These are phyloP conservation scores for Ailurus styani DNA, from an alignment of 2,113 vertebrate species.

Conservation along the genomic window DNA sequence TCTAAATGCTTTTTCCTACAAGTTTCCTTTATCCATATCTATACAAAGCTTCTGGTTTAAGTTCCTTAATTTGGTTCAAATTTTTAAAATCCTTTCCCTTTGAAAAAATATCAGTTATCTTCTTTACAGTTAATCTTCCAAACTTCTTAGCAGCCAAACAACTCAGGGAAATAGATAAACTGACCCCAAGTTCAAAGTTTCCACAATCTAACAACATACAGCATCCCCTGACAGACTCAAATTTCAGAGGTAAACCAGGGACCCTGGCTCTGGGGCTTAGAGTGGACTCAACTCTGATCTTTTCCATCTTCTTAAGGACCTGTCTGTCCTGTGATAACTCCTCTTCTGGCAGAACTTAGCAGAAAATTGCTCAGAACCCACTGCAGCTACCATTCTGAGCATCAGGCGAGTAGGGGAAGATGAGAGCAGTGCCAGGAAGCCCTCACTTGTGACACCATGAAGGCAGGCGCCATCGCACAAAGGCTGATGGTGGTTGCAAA, in stretches of 20 bases:
- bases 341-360: not conserved
- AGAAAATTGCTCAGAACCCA: not conserved
- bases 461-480: not conserved
- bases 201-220: not conserved
- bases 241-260: not conserved
- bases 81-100: not conserved
- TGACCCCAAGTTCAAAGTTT: not conserved
- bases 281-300: not conserved
- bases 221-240: not conserved
- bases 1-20: not conserved
- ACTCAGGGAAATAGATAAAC: not conserved
- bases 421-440: not conserved
- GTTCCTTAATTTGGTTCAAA: not conserved
- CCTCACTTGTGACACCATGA: not conserved
- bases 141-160: not conserved
- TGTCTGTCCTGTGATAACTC: not conserved
- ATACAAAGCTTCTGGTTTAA: not conserved
- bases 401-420: not conserved
- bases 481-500: not conserved
- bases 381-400: not conserved
- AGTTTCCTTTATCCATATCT: not conserved
- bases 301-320: not conserved
- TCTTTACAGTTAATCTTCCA: not conserved
- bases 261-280: not conserved
- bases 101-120: not conserved